Evolutionary conservation across 2,113 vertebrate species (phyloP).

Genomic region (Grantiella picta): DNA sequence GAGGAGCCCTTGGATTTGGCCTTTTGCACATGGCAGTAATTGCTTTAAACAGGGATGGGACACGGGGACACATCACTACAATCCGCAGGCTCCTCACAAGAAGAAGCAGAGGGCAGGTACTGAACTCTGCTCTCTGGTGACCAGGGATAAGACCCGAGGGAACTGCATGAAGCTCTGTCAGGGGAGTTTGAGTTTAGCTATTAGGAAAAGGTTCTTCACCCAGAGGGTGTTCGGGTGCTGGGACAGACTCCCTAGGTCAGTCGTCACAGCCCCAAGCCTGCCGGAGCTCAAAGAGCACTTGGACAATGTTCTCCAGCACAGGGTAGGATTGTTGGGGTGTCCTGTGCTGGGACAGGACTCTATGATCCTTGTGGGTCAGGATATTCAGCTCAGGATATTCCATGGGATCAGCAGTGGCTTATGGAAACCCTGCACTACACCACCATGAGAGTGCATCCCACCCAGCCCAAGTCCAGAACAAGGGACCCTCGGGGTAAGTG

Average conservation of each 20-base stretch:
- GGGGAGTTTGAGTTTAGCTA: background rate
- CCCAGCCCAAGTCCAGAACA: accelerated
- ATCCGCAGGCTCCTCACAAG: background rate
- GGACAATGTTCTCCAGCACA: background rate
- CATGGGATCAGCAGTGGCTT: background rate
- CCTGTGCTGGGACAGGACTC: background rate
- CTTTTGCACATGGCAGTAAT: background rate
- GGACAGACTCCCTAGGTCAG: background rate
- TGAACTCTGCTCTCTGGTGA: background rate
- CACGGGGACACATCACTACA: accelerated
- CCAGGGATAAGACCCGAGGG: accelerated
- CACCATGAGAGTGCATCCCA: accelerated
- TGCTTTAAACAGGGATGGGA: background rate
- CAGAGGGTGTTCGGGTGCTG: no score
- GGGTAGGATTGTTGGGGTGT: background rate
- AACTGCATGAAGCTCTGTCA: background rate
- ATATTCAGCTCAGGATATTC: background rate
- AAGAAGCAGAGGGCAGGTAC: background rate
- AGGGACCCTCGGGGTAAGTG: accelerated
- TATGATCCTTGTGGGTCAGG: background rate
- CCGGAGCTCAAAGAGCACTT: background rate
- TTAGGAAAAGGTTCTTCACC: background rate
- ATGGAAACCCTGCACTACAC: background rate
- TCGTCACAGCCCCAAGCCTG: background rate
- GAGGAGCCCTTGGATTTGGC: background rate